A percentile compares a stretch with the other conserved stretches of the same genome.
Conservation (phyloP, 92 coral and sea anemone species). For the Heteractis magnifica region DNA sequence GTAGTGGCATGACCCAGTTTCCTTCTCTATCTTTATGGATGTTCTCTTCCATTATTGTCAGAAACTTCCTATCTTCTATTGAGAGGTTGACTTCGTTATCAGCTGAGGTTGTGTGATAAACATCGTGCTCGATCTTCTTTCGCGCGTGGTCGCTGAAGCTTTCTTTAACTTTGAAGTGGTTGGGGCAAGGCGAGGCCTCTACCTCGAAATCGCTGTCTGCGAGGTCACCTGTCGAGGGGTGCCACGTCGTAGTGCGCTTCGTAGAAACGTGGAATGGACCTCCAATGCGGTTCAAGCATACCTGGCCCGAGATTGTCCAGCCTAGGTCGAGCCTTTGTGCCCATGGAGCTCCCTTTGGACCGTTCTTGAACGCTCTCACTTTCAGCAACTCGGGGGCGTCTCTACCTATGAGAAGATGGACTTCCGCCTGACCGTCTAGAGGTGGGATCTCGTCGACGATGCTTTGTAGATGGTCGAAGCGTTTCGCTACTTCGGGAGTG, state of each 20-base stretch:
- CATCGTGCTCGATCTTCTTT: background rate
- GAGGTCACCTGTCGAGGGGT: constrained; percentile 33
- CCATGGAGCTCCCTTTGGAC: no score
- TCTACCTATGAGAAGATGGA: constrained; percentile 50
- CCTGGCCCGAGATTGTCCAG: constrained; percentile 62
- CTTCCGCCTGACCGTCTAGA: constrained; percentile 38
- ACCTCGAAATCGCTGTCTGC: constrained; percentile 4
- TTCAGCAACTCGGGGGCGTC: constrained; percentile 61
- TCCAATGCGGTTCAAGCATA: constrained; percentile 49
- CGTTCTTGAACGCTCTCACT: constrained; percentile 57
- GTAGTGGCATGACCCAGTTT: constrained; percentile 49
- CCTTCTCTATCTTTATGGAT: constrained; percentile 26
- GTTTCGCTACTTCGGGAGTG: constrained; percentile 43
- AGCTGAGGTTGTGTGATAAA: constrained; percentile 21
- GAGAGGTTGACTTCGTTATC: constrained; percentile 35
- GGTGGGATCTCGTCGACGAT: constrained; percentile 59
- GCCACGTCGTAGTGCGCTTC: constrained; percentile 8
- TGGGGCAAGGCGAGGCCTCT: constrained; percentile 39
- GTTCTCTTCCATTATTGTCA: constrained; percentile 22
- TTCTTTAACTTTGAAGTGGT: constrained; percentile 44
- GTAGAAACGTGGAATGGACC: constrained; percentile 38
- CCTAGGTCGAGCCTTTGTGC: constrained; percentile 49
- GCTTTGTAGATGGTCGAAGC: constrained; percentile 50
- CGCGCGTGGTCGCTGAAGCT: constrained; percentile 7
- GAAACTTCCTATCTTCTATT: constrained; percentile 33